Evolutionary conservation across 2,888 invertebrate genomes (phyloP).

Genomic region (Amiota communis): DNA sequence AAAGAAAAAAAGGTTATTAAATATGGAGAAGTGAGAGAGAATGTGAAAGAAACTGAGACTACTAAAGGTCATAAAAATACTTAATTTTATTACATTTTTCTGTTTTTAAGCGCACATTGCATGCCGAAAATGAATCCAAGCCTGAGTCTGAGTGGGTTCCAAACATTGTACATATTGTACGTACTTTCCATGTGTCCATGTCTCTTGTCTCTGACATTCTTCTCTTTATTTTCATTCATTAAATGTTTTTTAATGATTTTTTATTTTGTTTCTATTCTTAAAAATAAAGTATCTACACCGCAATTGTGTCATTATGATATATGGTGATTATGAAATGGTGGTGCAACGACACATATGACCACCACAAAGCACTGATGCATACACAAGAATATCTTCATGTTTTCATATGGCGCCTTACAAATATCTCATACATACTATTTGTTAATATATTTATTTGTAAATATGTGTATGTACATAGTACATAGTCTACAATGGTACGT

Average conservation of each 20-base stretch:
- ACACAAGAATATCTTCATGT: too few species aligned
- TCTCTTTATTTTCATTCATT: too few species aligned
- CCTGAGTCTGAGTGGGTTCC: too few species aligned
- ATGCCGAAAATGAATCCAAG: too few species aligned
- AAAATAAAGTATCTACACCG: not conserved
- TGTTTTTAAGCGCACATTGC: not conserved
- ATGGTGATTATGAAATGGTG: too few species aligned
- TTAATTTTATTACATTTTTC: constrained; percentile 41
- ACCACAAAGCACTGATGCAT: constrained; percentile 12
- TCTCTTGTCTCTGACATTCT: too few species aligned
- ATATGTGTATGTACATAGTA: not conserved
- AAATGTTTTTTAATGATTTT: not conserved
- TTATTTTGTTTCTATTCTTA: not conserved
- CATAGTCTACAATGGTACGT: not conserved
- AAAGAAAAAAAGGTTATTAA: constrained; percentile 3
- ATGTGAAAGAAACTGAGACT: not conserved
- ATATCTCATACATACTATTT: constrained; percentile 14
- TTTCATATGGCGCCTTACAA: not conserved
- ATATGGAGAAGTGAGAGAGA: not conserved
- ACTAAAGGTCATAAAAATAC: constrained; percentile 42
- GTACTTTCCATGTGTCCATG: too few species aligned
- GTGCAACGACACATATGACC: constrained; percentile 18
- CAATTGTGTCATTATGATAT: not conserved
- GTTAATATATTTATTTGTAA: constrained; percentile 26
- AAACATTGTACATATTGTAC: too few species aligned